Evolutionary conservation across 1,140 invertebrate species (phyloP), one percentile per base, ranked within the genome.

Genomic region (Aphelenchoides fujianensis): DNA sequence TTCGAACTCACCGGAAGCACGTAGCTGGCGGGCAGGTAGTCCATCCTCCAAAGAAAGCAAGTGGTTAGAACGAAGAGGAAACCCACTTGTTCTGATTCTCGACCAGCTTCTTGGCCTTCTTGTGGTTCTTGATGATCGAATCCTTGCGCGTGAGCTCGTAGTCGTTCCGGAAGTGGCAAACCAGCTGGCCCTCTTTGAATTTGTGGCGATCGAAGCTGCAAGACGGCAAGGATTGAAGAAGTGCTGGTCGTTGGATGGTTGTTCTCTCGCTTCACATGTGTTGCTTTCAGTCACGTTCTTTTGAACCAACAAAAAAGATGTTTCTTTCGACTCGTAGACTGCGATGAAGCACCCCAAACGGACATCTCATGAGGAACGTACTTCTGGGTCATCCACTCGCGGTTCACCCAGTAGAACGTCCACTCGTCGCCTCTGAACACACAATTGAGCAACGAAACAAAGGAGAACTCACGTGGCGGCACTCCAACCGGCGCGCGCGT

Each of bases 91-190:
- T 69, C 19, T 48, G 37, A 2, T 78, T 80, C 70, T 87, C 86
- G 9, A 84, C 74, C 48, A 37, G 79, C 73, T 86, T 86, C 34
- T 80, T 74, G 41, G 82, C 78, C 69, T 87, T 74, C 69, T 87
- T 87, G 57, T 86, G 74, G 76, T 87, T 87, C 75, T 87, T 87
- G 16, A 87, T 85, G 84, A 87, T 84, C 48, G 85, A 74, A 74
- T 87, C 86, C 78, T 87, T 87, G n/a, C 86, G 71, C 2, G 86
- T 87, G 16, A 87, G 68, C 81, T 88, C 87, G 79, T 86, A 87
- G 73, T 88, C 86, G 72, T 88, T 88, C 55, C 87, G 75, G 69
- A 87, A 88, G 71, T 88, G 87, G 68, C 86, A 85, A 32, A 88
- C 86, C 72, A 85, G 82, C 73, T 86, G 85, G 59, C 86, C 84